These are phyloP conservation scores for Balaenoptera acutorostrata DNA, from an alignment of 2,113 vertebrate genomes.

Conservation along the genomic window DNA sequence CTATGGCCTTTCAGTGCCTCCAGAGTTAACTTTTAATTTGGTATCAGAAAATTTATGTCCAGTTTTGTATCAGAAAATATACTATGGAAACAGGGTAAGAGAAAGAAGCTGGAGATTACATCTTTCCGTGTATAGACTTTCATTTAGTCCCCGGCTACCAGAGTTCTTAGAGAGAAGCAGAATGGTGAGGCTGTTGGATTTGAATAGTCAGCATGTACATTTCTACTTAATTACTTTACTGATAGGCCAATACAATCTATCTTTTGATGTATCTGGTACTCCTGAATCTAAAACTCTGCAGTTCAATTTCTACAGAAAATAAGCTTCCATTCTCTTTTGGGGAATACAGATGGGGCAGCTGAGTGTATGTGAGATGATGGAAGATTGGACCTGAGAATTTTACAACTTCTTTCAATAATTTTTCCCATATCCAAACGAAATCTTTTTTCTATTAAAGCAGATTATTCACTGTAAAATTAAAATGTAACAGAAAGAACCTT, in stretches of 20 bases:
- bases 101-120: background rate
- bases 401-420: background rate
- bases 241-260: background rate
- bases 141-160: background rate
- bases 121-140: background rate
- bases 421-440: background rate
- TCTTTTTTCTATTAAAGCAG: background rate
- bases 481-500: background rate
- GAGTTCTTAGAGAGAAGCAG: background rate
- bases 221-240: background rate
- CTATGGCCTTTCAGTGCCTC: background rate
- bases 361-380: background rate
- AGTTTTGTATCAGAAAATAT: background rate
- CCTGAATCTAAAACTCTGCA: background rate
- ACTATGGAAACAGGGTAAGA: background rate
- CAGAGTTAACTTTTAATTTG: background rate
- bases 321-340: background rate
- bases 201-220: background rate
- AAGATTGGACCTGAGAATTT: background rate
- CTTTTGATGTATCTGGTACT: background rate
- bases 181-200: background rate
- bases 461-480: conserved; percentile 13
- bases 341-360: background rate
- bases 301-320: background rate
- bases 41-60: background rate